phyloP scores from a whole-genome alignment of 2,888 invertebrate species.

The Rutpela maculata region DNA sequence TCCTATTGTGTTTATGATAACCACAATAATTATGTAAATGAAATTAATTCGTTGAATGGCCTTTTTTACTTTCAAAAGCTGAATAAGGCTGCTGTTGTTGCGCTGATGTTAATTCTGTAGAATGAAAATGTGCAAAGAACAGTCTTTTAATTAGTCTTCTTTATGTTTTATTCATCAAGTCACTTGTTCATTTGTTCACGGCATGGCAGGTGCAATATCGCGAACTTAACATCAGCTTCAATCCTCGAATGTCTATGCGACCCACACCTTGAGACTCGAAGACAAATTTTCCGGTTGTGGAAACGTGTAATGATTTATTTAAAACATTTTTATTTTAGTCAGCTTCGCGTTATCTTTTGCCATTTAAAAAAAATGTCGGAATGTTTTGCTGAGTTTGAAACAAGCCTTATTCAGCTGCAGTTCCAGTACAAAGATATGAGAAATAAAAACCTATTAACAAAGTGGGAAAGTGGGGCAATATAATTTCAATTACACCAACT shows the following conservation, averaged over 20 bases:
- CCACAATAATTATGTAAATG: not conserved
- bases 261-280: not conserved
- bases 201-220: constrained; percentile 23
- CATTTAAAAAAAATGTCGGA: too few relatives aligned
- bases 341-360: not conserved
- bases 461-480: too few relatives aligned
- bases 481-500: too few relatives aligned
- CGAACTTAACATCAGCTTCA: not conserved
- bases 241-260: not conserved
- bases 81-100: constrained; percentile 3
- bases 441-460: too few relatives aligned
- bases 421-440: too few relatives aligned
- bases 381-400: too few relatives aligned
- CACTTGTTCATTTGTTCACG: constrained; percentile 25
- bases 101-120: constrained; percentile 9
- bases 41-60: not conserved
- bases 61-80: constrained; percentile 14
- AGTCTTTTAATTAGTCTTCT: constrained; percentile 22
- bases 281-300: constrained; percentile 3
- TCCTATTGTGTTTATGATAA: not conserved
- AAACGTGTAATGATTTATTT: constrained; percentile 7
- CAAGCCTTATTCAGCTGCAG: too few relatives aligned
- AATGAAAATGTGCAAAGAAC: constrained; percentile 28
- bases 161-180: constrained; percentile 31
- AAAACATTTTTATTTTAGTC: not conserved